These are phyloP conservation scores for Lysiphlebus fabarum DNA, from an alignment of 1,140 invertebrate genomes.

Conservation along the genomic window DNA sequence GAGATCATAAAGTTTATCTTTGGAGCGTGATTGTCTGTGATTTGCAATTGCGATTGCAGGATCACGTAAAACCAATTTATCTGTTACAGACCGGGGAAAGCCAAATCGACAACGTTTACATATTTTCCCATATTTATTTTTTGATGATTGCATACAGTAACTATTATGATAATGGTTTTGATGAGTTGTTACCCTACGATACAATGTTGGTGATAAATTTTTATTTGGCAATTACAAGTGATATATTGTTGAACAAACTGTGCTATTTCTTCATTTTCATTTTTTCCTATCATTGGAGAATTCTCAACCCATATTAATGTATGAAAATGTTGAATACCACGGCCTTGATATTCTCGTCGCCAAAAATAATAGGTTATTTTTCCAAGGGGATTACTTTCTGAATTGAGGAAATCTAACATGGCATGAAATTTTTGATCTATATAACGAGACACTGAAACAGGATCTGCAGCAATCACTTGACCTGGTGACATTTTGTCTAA, in stretches of 20 bases:
- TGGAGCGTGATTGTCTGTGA: slow-evolving; percentile 31
- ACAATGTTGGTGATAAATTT: slow-evolving; percentile 11
- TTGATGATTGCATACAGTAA: slow-evolving; percentile 15
- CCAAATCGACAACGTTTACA: slow-evolving; percentile 33
- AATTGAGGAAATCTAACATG: slow-evolving; percentile 34
- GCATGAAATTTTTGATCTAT: slow-evolving; percentile 37
- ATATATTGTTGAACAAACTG: slow-evolving; percentile 15
- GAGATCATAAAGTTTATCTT: slow-evolving; percentile 37
- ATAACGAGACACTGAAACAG: slow-evolving; percentile 33
- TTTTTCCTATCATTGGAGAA: slow-evolving; percentile 12
- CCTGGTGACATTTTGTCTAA: slow-evolving; percentile 22
- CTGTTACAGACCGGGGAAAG: slow-evolving; percentile 31
- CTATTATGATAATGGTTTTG: slow-evolving; percentile 19
- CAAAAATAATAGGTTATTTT: slow-evolving; percentile 27
- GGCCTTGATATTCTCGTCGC: slow-evolving; percentile 11
- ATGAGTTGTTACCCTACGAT: slow-evolving; percentile 16
- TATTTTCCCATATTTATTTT: slow-evolving; percentile 9
- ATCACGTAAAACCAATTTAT: slow-evolving; percentile 29
- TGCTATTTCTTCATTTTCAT: slow-evolving; percentile 17
- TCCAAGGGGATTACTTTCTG: slow-evolving; percentile 32
- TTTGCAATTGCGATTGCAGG: slow-evolving; percentile 31
- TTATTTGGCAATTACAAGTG: slow-evolving; percentile 12
- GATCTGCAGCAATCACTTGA: slow-evolving; percentile 30
- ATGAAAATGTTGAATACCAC: slow-evolving; percentile 15
- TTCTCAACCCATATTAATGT: slow-evolving; percentile 8